Conservation (phyloP, 2,797 vertebrate genomes). For the Sebastes minor region DNA sequence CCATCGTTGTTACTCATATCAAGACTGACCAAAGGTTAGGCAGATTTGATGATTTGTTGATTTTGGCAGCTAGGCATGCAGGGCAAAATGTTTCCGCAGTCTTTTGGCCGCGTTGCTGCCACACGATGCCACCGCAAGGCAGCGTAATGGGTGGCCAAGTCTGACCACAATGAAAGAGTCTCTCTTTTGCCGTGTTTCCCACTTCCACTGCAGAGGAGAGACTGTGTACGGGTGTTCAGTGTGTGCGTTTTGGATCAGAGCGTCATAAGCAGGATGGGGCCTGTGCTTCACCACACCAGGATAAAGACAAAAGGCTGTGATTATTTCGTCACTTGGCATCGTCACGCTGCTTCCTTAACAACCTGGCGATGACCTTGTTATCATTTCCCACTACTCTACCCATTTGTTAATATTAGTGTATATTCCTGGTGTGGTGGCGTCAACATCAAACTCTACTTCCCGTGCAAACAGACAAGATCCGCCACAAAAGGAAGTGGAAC, state of each 20-base stretch:
- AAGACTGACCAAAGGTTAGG: slow-evolving; percentile 31
- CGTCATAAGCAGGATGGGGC: neutral
- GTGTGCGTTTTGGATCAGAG: neutral
- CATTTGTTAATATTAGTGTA: slow-evolving; percentile 51
- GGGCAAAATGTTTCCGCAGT: slow-evolving; percentile 70
- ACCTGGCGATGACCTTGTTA: slow-evolving; percentile 8
- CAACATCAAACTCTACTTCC: slow-evolving; percentile 52
- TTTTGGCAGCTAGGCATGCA: slow-evolving; percentile 61
- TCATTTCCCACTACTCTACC: slow-evolving; percentile 43
- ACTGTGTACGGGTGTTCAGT: neutral
- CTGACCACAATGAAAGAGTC: slow-evolving; percentile 73
- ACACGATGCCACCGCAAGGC: slow-evolving; percentile 69
- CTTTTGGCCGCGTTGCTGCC: slow-evolving; percentile 65
- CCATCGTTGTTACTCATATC: slow-evolving; percentile 43
- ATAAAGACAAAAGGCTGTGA: slow-evolving; percentile 21
- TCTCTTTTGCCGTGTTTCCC: slow-evolving; percentile 71
- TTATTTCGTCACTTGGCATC: slow-evolving; percentile 44
- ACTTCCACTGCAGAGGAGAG: slow-evolving; percentile 66
- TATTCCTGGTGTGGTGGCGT: slow-evolving; percentile 26
- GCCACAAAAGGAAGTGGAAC: slow-evolving; percentile 35
- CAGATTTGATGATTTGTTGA: slow-evolving; percentile 75
- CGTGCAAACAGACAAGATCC: slow-evolving; percentile 23
- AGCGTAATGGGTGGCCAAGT: slow-evolving; percentile 76
- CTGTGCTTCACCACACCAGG: neutral
- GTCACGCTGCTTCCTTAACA: slow-evolving; percentile 17